Percentiles rank a stretch among this genome's conserved stretches.
Conservation (phyloP, 2,797 vertebrate species). For the Crossoptilon crossoptilon region DNA sequence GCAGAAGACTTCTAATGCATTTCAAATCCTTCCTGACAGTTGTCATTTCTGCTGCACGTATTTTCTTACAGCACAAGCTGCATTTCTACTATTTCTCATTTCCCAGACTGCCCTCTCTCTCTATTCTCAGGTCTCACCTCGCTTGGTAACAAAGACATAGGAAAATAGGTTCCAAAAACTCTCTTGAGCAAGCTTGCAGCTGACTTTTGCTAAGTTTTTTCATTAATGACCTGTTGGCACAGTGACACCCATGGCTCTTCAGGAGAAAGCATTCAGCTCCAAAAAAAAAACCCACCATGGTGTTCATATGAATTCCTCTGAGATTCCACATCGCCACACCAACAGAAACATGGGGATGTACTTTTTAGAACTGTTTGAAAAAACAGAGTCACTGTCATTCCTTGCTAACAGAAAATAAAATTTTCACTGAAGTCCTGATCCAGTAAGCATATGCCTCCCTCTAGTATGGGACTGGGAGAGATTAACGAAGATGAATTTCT, state of each 20-base stretch:
- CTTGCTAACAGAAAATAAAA: neutral
- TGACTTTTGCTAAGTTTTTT: neutral
- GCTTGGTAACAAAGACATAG: neutral
- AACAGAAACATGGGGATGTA: neutral
- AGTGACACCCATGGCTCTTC: neutral
- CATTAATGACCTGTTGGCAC: fast-evolving
- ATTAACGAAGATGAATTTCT: neutral
- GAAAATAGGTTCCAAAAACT: neutral
- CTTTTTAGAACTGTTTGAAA: neutral
- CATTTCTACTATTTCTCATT: neutral
- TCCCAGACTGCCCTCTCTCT: neutral
- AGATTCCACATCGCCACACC: neutral
- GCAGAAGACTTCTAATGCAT: neutral
- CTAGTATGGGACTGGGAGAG: neutral
- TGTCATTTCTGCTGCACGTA: neutral
- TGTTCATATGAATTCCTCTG: neutral
- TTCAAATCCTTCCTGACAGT: neutral
- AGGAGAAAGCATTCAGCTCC: neutral
- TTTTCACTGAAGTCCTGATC: neutral
- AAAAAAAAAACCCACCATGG: neutral
- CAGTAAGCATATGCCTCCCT: neutral
- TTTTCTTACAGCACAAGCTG: neutral
- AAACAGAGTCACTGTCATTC: neutral
- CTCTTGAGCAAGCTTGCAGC: neutral
- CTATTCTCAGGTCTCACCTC: neutral